Percentiles rank a stretch among this genome's conserved stretches.
Conservation (phyloP, 2,888 invertebrate genomes). For the Spatulosminthurus flaviceps region DNA sequence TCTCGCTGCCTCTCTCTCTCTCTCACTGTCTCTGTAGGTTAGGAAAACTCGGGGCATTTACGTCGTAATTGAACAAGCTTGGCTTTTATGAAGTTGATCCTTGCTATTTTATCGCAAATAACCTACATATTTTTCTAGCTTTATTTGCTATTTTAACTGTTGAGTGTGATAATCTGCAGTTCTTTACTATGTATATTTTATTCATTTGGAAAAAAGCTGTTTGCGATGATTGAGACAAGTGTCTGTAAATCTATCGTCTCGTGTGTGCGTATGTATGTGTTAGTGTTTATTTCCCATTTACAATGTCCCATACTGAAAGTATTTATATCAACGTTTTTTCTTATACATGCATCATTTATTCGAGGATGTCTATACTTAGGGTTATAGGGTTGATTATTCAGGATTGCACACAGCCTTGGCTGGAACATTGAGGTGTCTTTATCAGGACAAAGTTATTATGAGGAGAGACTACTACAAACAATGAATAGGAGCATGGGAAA, state of each 20-base stretch:
- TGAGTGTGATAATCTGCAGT: constrained; percentile 38
- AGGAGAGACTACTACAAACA: neutral
- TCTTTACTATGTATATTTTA: constrained; percentile 1
- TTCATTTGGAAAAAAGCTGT: constrained; percentile 2
- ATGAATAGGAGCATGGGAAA: neutral
- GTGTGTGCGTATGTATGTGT: too few species aligned
- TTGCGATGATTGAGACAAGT: constrained; percentile 31
- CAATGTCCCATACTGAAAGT: neutral
- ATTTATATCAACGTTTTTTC: too few species aligned
- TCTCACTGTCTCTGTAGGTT: neutral
- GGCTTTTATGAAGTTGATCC: constrained; percentile 25
- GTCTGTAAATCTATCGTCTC: constrained; percentile 8
- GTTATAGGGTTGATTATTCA: neutral
- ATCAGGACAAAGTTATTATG: neutral
- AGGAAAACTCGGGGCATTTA: constrained; percentile 1
- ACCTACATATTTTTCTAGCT: constrained; percentile 41
- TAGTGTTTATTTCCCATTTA: neutral
- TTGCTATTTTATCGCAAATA: constrained; percentile 43
- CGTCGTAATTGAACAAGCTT: neutral
- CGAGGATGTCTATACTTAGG: neutral
- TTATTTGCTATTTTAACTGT: constrained; percentile 29
- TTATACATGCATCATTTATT: too few species aligned
- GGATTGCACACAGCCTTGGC: constrained; percentile 17
- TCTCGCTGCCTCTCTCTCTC: neutral
- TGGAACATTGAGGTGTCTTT: constrained; percentile 28